A percentile compares a stretch with the other conserved stretches of the same genome.
Conservation (phyloP, 2,113 vertebrate species). For the Origma solitaria region DNA sequence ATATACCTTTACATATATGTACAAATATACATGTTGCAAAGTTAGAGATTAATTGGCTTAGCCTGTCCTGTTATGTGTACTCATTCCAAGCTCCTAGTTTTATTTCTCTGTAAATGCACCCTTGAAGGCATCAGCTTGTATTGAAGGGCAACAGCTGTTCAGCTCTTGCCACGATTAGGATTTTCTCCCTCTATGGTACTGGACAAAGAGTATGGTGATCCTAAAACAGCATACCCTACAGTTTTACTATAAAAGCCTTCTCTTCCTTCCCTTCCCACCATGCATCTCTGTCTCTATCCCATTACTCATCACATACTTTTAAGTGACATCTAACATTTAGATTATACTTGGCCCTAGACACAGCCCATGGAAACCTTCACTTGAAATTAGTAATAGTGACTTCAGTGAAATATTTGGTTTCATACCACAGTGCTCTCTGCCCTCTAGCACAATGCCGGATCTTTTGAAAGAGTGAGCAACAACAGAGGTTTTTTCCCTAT, state of each 20-base stretch:
- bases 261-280: background rate
- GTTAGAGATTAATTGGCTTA: background rate
- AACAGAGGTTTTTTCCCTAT: background rate
- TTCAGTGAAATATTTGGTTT: background rate
- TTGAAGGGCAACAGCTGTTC: background rate
- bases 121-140: background rate
- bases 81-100: background rate
- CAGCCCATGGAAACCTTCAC: background rate
- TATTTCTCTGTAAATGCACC: background rate
- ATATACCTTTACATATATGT: background rate
- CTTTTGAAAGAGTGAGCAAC: background rate
- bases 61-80: background rate
- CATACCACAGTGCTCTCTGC: background rate
- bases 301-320: background rate
- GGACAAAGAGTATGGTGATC: background rate
- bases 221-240: background rate
- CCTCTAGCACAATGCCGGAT: background rate
- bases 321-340: background rate
- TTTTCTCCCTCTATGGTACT: background rate
- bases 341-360: background rate
- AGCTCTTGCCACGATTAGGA: background rate
- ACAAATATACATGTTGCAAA: background rate
- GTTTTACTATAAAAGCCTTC: background rate
- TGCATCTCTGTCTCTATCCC: background rate
- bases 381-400: background rate